These are phyloP conservation scores for Gonocerus acuteangulatus DNA, from an alignment of 2,888 invertebrate species.

Conservation along the genomic window DNA sequence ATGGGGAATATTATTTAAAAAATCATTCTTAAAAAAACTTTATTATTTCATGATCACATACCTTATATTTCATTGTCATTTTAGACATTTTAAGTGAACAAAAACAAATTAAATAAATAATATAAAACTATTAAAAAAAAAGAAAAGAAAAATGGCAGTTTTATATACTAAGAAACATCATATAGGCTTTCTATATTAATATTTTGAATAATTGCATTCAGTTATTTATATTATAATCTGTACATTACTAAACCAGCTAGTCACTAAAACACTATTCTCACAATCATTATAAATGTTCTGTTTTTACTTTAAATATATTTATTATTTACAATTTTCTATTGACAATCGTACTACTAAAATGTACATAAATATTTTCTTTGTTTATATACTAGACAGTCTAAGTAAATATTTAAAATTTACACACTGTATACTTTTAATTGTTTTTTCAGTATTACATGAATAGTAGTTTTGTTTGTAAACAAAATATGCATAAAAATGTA, in stretches of 20 bases:
- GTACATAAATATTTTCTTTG: slow-evolving; percentile 30
- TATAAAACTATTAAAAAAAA: slow-evolving; percentile 15
- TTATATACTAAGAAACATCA: slow-evolving; percentile 31
- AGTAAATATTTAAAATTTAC: slow-evolving; percentile 32
- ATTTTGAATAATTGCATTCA: slow-evolving; percentile 30
- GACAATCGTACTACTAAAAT: slow-evolving; percentile 33
- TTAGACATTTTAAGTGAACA: slow-evolving; percentile 1
- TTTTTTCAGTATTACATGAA: slow-evolving; percentile 9
- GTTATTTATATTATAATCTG: slow-evolving; percentile 24
- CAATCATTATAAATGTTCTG: slow-evolving; percentile 32
- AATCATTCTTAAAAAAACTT: slow-evolving; percentile 8
- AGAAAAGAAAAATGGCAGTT: slow-evolving; percentile 34
- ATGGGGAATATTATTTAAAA: too few relatives aligned
- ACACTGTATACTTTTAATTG: slow-evolving; percentile 29
- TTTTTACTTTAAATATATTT: slow-evolving; percentile 30
- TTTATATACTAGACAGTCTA: slow-evolving; percentile 32
- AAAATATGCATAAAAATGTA: neutral
- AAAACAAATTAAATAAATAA: too few relatives aligned
- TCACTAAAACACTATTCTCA: slow-evolving; percentile 33
- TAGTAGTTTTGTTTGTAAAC: neutral
- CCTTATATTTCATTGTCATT: slow-evolving; percentile 18
- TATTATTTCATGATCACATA: slow-evolving; percentile 24
- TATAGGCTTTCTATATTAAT: slow-evolving; percentile 32
- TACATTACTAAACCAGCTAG: slow-evolving; percentile 28
- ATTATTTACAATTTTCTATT: slow-evolving; percentile 34